Evolutionary conservation across 2,888 invertebrate species (phyloP).

Genomic region (Lasioglossum lativentre): DNA sequence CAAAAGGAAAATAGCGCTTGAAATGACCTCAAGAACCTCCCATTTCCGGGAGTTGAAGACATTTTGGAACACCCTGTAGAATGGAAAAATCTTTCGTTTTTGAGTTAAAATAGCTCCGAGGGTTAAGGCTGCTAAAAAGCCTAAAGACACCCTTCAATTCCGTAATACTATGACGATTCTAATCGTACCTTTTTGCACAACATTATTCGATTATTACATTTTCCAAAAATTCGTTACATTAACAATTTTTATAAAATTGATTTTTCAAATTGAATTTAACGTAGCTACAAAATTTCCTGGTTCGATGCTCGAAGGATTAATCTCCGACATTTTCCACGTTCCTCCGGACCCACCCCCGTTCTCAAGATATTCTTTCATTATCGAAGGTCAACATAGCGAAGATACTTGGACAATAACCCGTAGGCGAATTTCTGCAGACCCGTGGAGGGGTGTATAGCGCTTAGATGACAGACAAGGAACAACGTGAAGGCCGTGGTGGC

Average conservation of each 20-base stretch:
- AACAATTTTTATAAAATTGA: no score
- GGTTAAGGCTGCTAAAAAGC: no score
- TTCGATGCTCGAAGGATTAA: neutral
- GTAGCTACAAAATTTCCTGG: neutral
- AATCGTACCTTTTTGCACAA: neutral
- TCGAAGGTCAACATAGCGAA: conserved; percentile 65
- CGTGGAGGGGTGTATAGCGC: conserved; percentile 28
- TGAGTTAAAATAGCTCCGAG: no score
- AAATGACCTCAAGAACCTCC: no score
- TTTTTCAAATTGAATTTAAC: neutral
- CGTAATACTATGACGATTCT: no score
- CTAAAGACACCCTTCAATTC: no score
- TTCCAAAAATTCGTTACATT: no score
- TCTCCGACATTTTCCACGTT: conserved; percentile 31
- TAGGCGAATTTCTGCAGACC: conserved; percentile 69
- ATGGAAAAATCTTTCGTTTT: no score
- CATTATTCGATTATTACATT: no score
- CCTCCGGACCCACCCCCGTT: conserved; percentile 23
- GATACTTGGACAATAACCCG: conserved; percentile 71
- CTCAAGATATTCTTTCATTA: conserved; percentile 64
- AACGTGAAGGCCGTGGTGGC: conserved; percentile 57
- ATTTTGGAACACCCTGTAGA: no score
- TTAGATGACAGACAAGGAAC: conserved; percentile 66
- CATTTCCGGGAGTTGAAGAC: no score
- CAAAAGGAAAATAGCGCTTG: no score